Base-by-base conservation (phyloP, 2,888 invertebrate species). In the Orchesellides sinensis region DNA sequence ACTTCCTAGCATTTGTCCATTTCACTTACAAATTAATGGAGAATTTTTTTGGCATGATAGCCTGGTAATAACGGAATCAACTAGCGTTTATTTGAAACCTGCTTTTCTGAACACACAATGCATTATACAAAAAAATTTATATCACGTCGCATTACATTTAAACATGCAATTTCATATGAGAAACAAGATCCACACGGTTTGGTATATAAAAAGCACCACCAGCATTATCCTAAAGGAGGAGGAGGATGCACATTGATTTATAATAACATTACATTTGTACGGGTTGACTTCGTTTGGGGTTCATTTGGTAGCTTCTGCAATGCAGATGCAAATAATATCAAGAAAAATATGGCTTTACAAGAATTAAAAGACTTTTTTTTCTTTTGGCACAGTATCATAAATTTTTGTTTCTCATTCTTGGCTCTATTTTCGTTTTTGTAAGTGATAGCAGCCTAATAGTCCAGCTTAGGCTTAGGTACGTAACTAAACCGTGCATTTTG, bases 1-100 rank as follows among this genome's bases (percentile, higher is more conserved):
- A 4, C 27, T 47, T 59, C 78, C 59, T 68, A n/a, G 52, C 69
- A 77, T 47, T 69, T 69, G 69, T 78, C 69, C 69, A 63, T 61
- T 78, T 69, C 49, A 27, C 45, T 75, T 61, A 69, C 69, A 78
- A 77, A 56, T 29, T 49, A 49, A 49, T 74, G 52, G 61, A 69
- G 25, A 65, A 65, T 54, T 21, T 35, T 61, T 61, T 52, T 52
- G 63, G 63, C 63, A 63, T 63, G 47, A 74, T 65, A n/a, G 65
- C 32, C 52, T 52, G 56, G 23, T 54, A 56, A 77, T 77, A 68
- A 68, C 45, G 40, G 54, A 21, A 49, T 40, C 40, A 40, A 56
- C 25, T 25, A 56, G 25, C 10, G n/a, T 8, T 14, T 32, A 40
- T 14, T 40, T 40, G 14, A 40, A 40, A 14, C 40, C 40, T 40